Percentiles rank a stretch among this genome's conserved stretches.
Conservation (phyloP, 2,113 vertebrate species). For the Hyla sarda region DNA sequence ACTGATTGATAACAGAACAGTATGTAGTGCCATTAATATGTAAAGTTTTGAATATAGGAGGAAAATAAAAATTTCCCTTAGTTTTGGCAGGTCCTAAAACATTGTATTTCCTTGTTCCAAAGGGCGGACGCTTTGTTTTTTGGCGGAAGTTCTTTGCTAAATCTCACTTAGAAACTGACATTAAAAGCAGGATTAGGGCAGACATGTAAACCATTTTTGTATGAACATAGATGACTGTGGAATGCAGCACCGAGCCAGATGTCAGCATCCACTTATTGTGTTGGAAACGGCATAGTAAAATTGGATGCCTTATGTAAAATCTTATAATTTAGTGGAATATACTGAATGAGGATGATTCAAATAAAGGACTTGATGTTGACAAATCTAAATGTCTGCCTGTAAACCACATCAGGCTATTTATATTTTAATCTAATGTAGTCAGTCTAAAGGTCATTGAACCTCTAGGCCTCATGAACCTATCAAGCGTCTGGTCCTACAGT, state of each 20-base stretch:
- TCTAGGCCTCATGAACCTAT: too few relatives aligned
- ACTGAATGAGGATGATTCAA: too few relatives aligned
- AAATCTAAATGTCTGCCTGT: not conserved
- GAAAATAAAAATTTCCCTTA: not conserved
- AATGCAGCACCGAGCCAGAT: not conserved
- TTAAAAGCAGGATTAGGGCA: slow-evolving; percentile 44
- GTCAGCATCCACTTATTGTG: slow-evolving; percentile 9
- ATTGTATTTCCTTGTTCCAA: slow-evolving; percentile 8
- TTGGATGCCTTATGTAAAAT: not conserved
- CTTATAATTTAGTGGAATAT: not conserved
- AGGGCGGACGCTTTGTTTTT: not conserved
- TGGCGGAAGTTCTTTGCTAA: slow-evolving; percentile 2
- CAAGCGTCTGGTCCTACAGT: too few relatives aligned
- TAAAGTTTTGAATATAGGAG: not conserved
- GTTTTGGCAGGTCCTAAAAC: slow-evolving; percentile 13
- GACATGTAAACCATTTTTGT: slow-evolving; percentile 32
- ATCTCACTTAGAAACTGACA: slow-evolving; percentile 29
- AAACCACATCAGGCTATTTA: not conserved
- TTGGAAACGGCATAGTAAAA: too few relatives aligned
- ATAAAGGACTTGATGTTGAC: too few relatives aligned
- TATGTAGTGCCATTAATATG: too few relatives aligned
- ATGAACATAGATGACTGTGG: slow-evolving; percentile 25
- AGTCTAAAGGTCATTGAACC: too few relatives aligned
- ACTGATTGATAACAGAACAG: not conserved
- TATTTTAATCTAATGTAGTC: not conserved